Percentiles rank a stretch among this genome's conserved stretches.
phyloP scores from a whole-genome alignment of 2,888 invertebrate species.

The Macaria liturata region DNA sequence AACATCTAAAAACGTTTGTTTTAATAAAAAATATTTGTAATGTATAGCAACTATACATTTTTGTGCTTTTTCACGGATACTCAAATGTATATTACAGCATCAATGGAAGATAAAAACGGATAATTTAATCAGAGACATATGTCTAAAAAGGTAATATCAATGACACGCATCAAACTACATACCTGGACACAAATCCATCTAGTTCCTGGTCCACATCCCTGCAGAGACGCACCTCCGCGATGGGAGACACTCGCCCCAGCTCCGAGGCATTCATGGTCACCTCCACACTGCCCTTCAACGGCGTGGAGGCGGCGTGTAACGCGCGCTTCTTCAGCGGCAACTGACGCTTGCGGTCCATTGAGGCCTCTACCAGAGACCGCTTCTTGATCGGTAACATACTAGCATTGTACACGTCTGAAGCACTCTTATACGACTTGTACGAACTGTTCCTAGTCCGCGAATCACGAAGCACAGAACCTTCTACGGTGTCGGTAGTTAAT shows the following conservation, averaged over 20 bases:
- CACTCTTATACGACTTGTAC: constrained; percentile 40
- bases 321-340: constrained; percentile 64
- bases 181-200: constrained; percentile 5
- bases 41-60: too few species aligned
- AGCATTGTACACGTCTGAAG: constrained; percentile 48
- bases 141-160: too few species aligned
- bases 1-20: too few species aligned
- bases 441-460: constrained; percentile 44
- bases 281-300: constrained; percentile 50
- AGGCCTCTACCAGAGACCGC: constrained; percentile 45
- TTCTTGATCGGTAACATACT: constrained; percentile 65
- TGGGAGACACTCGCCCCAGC: constrained; percentile 64
- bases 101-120: too few species aligned
- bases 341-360: too few species aligned
- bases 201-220: background rate
- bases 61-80: too few species aligned
- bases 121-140: too few species aligned
- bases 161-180: too few species aligned
- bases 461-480: constrained; percentile 43
- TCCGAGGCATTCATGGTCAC: constrained; percentile 47
- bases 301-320: constrained; percentile 70
- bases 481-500: constrained; percentile 54
- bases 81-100: too few species aligned
- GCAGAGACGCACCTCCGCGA: constrained; percentile 33
- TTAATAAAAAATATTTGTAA: too few species aligned